Base-by-base conservation (phyloP, 2,113 vertebrate genomes). In the Saguinus midas region DNA sequence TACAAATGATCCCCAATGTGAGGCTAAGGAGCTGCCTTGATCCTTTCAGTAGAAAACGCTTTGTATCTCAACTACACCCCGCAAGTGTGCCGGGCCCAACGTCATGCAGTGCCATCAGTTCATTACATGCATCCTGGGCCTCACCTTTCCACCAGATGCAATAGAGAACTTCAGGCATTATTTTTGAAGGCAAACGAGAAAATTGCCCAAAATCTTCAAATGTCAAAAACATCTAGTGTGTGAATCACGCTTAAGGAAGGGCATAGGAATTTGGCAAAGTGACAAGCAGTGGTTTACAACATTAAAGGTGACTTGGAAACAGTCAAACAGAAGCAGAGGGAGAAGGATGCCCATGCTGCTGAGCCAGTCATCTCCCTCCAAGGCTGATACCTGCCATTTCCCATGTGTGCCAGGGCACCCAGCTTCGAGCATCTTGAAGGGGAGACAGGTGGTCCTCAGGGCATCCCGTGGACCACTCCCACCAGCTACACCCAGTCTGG, bases 191-290 rank as follows among this genome's bases (percentile, higher is more conserved):
- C 95, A 84, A 97, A 96, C 87, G 96, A 97, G 96, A 97, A 97
- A 97, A 98, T 90, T 97, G 95, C 70, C 96, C 97, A 96, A 97
- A 94, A 97, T 97, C 95, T 97, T 97, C 95, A 97, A 97, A 96
- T 88, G 97, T 97, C 97, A 97, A 96, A 97, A 95, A 86, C 95
- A 97, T 97, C 96, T 82, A 75, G 58, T 23, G 58, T 21, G 29
- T 20, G 1, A 96, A 81, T 98, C 80, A 93, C 55, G 55, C 88
- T 73, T 86, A 95, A 97, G 97, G 32, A 32, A 50, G 97, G 95
- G 80, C 78, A 97, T 23, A 11, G 10, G 73, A 95, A 96, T 90
- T 84, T 96, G 45, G 94, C 97, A 80, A 97, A 70, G 61, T 95
- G 97, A 96, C 93, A 96, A 97, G 89, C n/a, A 90, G 83, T 50